These are phyloP conservation scores for Drosophila neonasuta DNA, from an alignment of 2,888 invertebrate genomes.

Conservation along the genomic window DNA sequence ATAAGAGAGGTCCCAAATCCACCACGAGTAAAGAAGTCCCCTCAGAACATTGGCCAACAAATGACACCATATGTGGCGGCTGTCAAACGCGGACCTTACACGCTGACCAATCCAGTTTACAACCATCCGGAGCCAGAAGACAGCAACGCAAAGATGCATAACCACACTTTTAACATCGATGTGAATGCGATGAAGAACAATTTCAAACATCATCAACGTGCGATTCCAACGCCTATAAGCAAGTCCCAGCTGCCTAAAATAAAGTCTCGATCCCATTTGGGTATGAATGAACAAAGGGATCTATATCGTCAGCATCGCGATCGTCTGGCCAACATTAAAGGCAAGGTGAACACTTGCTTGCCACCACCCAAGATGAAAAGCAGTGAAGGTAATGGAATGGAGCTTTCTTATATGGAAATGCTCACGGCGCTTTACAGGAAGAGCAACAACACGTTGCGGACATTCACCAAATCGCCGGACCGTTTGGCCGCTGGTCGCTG, in stretches of 20 bases:
- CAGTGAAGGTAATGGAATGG: conserved; percentile 58
- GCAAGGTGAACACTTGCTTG: conserved; percentile 59
- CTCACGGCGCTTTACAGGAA: conserved; percentile 64
- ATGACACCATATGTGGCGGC: conserved; percentile 54
- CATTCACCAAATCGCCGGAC: conserved; percentile 66
- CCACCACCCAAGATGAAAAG: conserved; percentile 51
- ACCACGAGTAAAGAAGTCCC: not conserved
- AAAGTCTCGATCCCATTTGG: conserved; percentile 49
- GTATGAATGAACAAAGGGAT: conserved; percentile 55
- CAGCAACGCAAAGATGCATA: conserved; percentile 28
- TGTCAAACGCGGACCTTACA: conserved; percentile 53
- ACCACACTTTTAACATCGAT: conserved; percentile 62
- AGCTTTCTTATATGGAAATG: conserved; percentile 73
- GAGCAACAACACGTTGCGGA: conserved; percentile 53
- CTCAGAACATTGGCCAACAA: not conserved
- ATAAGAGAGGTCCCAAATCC: conserved; percentile 45
- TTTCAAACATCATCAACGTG: conserved; percentile 54
- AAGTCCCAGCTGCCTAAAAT: not conserved
- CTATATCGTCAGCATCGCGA: conserved; percentile 69
- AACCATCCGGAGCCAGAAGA: conserved; percentile 28
- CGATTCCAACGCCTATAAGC: conserved; percentile 37
- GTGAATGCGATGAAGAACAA: conserved; percentile 35
- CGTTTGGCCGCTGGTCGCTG: conserved; percentile 66
- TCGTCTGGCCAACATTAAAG: conserved; percentile 70
- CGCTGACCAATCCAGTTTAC: conserved; percentile 56